Conservation (phyloP, 2,888 invertebrate species). For the Ditylenchus weischeri region DNA sequence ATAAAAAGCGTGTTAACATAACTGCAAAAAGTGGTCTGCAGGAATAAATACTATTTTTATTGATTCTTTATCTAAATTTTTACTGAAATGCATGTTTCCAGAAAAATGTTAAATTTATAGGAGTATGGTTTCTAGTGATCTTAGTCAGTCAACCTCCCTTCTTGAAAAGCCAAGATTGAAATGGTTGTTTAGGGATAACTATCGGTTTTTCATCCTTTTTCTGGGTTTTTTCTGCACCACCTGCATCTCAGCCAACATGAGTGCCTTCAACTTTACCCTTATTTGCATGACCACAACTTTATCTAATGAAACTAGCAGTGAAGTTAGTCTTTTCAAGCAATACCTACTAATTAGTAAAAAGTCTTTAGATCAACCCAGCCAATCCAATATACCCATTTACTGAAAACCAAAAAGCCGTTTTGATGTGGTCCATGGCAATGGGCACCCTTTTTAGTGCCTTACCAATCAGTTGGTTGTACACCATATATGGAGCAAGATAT, state of each 20-base stretch:
- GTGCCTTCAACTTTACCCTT: constrained; percentile 47
- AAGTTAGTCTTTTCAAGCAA: background rate
- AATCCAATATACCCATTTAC: constrained; percentile 4
- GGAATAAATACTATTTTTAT: too few relatives aligned
- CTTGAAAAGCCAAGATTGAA: background rate
- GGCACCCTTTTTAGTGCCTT: constrained; percentile 33
- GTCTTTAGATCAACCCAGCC: background rate
- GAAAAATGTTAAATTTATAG: too few relatives aligned
- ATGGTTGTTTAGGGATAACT: constrained; percentile 5
- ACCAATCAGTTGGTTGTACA: constrained; percentile 48
- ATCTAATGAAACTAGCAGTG: background rate
- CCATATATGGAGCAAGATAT: constrained; percentile 45
- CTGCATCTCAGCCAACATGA: constrained; percentile 51
- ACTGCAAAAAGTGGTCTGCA: too few relatives aligned
- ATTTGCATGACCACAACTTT: constrained; percentile 42
- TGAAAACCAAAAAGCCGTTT: constrained; percentile 2
- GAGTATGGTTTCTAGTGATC: too few relatives aligned
- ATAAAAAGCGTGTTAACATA: too few relatives aligned
- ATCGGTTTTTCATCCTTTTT: constrained; percentile 27
- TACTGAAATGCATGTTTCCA: too few relatives aligned
- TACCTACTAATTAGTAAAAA: background rate
- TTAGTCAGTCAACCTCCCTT: background rate
- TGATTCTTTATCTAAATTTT: too few relatives aligned
- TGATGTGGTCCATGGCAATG: constrained; percentile 1
- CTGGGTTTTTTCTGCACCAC: constrained; percentile 31